phyloP scores from a whole-genome alignment of 2,888 invertebrate species.

The Cosmopolites sordidus region DNA sequence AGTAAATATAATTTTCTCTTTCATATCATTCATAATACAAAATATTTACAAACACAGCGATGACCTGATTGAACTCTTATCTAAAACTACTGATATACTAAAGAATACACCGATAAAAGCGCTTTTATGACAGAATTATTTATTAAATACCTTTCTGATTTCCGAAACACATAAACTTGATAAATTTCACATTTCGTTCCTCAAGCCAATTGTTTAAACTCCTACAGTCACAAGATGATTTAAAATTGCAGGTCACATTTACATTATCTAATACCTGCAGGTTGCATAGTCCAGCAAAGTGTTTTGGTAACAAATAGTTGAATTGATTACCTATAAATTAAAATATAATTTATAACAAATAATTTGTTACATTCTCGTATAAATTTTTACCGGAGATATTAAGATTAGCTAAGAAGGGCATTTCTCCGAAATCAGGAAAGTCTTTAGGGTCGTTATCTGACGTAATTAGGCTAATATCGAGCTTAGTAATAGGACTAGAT shows the following conservation, averaged over 20 bases:
- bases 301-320: constrained; percentile 32
- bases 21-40: no score
- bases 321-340: constrained; percentile 35
- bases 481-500: constrained; percentile 38
- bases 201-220: constrained; percentile 40
- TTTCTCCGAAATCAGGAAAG: constrained; percentile 39
- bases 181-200: constrained; percentile 36
- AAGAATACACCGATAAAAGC: neutral
- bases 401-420: constrained; percentile 39
- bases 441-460: constrained; percentile 29
- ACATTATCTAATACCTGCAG: constrained; percentile 37
- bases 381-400: constrained; percentile 37
- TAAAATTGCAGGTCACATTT: constrained; percentile 37
- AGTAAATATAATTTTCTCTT: no score
- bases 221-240: constrained; percentile 43
- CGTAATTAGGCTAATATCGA: constrained; percentile 41
- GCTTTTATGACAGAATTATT: neutral
- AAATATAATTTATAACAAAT: no score
- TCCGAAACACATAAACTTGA: constrained; percentile 35
- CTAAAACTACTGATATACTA: neutral
- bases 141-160: constrained; percentile 34
- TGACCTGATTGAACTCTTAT: neutral
- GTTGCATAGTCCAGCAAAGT: constrained; percentile 44
- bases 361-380: no score
- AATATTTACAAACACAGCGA: no score